phyloP scores from a whole-genome alignment of 2,888 invertebrate genomes.

The Drosophila melanocephala region DNA sequence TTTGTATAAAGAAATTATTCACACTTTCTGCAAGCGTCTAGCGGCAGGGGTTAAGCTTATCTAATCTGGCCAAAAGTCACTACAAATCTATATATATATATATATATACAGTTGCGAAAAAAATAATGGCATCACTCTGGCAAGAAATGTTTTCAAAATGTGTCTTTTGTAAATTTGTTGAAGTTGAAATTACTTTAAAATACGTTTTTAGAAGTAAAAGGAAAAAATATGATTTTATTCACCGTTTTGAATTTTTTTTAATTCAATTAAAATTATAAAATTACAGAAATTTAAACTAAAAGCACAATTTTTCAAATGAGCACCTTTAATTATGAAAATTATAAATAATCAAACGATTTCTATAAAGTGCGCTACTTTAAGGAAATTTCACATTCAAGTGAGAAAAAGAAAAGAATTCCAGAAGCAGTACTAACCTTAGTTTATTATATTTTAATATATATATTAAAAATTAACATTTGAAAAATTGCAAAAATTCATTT shows the following conservation, averaged over 20 bases:
- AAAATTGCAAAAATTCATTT: too few relatives aligned
- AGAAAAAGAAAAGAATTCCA: too few relatives aligned
- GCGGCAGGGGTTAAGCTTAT: slow-evolving; percentile 29
- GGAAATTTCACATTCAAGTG: too few relatives aligned
- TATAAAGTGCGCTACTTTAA: too few relatives aligned
- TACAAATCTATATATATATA: not conserved
- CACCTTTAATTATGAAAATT: not conserved
- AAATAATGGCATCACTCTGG: not conserved
- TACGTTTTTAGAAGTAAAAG: not conserved
- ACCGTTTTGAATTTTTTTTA: not conserved
- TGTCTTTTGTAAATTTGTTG: not conserved
- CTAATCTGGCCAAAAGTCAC: slow-evolving; percentile 46
- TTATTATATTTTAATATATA: too few relatives aligned
- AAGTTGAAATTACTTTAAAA: not conserved
- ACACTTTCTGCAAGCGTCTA: slow-evolving; percentile 56
- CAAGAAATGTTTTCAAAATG: not conserved
- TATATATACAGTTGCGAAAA: slow-evolving; percentile 2
- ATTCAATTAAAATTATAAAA: not conserved
- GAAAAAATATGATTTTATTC: not conserved
- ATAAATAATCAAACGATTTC: not conserved
- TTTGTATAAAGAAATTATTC: slow-evolving; percentile 63
- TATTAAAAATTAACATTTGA: too few relatives aligned
- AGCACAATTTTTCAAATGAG: not conserved
- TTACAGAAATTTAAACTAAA: not conserved
- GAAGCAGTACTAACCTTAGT: too few relatives aligned